Percentiles rank a stretch among this genome's conserved stretches.
phyloP scores from a whole-genome alignment of 2,113 vertebrate species.

The Pampusana beccarii region DNA sequence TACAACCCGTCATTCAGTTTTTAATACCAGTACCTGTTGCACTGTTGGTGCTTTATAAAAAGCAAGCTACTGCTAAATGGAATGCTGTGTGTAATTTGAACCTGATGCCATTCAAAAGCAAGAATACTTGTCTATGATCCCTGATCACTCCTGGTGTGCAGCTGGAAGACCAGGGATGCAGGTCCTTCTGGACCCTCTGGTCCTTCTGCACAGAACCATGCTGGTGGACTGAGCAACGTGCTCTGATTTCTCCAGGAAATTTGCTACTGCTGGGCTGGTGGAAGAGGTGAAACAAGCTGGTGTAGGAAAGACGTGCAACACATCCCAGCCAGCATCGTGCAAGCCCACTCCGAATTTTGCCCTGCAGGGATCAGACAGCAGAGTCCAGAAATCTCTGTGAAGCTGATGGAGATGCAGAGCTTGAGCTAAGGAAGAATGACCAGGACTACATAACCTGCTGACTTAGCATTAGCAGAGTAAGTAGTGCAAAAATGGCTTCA shows the following conservation, averaged over 20 bases:
- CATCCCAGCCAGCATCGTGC: accelerated
- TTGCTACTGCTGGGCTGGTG: not conserved
- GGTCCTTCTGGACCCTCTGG: not conserved
- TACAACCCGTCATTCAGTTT: not conserved
- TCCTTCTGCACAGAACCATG: not conserved
- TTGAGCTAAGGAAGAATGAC: not conserved
- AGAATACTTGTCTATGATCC: not conserved
- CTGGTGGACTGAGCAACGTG: accelerated
- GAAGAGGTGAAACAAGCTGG: accelerated
- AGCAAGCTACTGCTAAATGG: not conserved
- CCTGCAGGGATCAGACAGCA: not conserved
- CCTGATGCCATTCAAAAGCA: not conserved
- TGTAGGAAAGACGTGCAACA: not conserved
- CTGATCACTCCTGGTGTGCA: not conserved
- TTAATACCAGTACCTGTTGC: not conserved
- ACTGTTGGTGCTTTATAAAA: not conserved
- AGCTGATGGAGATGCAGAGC: not conserved
- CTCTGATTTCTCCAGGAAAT: not conserved
- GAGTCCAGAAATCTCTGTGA: not conserved
- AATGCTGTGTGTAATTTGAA: not conserved
- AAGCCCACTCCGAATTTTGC: not conserved
- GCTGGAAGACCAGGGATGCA: not conserved
- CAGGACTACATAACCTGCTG: not conserved
- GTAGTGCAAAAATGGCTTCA: not conserved
- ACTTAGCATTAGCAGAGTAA: not conserved